phyloP scores from a whole-genome alignment of 2,113 vertebrate genomes.

The Ammodytes marinus region DNA sequence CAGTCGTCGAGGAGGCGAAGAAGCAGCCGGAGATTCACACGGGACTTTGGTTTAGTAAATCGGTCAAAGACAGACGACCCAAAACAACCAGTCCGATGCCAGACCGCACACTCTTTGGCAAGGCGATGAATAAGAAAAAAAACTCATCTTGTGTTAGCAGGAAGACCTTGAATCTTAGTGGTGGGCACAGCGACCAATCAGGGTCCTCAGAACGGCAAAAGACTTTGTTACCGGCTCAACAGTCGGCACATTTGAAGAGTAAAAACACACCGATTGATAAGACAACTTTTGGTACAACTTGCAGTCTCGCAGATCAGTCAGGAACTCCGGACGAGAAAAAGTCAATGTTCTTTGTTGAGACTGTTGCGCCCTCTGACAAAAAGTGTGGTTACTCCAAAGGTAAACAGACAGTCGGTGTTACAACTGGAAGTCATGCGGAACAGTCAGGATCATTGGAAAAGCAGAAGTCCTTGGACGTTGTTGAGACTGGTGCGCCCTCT shows the following conservation, averaged over 20 bases:
- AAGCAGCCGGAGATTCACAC: slow-evolving; percentile 78
- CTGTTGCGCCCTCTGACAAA: background rate
- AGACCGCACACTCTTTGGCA: slow-evolving; percentile 77
- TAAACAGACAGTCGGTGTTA: too few relatives aligned
- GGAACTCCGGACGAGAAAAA: slow-evolving; percentile 11
- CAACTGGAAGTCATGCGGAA: too few relatives aligned
- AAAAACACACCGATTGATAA: slow-evolving; percentile 35
- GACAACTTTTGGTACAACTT: slow-evolving; percentile 3
- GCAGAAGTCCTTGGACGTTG: slow-evolving; percentile 15
- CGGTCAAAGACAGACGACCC: slow-evolving; percentile 80
- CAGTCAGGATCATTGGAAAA: too few relatives aligned
- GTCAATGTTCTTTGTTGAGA: background rate
- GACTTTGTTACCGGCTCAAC: slow-evolving; percentile 28
- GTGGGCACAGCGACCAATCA: slow-evolving; percentile 28
- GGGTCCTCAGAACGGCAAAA: slow-evolving; percentile 46
- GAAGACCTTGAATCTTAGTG: slow-evolving; percentile 44
- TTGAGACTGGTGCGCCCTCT: background rate
- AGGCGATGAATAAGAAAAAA: slow-evolving; percentile 80
- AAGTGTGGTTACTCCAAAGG: too few relatives aligned
- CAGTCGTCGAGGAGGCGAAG: slow-evolving; percentile 74
- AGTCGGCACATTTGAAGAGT: slow-evolving; percentile 44
- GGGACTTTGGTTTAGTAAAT: slow-evolving; percentile 85
- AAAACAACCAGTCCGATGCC: slow-evolving; percentile 75
- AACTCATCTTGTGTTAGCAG: slow-evolving; percentile 55
- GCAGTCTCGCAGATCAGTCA: slow-evolving; percentile 20